Evolutionary conservation across 2,888 invertebrate species (phyloP).

Genomic region (Dynastes hyllus): DNA sequence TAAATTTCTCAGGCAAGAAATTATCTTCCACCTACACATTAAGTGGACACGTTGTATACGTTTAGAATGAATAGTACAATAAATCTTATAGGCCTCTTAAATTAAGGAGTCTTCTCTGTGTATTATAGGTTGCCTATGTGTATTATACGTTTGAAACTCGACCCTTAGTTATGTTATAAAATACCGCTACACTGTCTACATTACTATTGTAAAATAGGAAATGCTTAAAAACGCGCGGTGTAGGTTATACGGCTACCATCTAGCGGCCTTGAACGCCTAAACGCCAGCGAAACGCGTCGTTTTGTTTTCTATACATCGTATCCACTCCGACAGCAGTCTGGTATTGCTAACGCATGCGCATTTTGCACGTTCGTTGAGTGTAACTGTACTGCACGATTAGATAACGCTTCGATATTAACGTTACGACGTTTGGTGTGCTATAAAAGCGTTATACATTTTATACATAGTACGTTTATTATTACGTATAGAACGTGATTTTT

Average conservation of each 20-base stretch:
- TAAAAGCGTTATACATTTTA: no score
- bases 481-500: not conserved
- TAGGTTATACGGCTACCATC: not conserved
- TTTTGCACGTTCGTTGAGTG: not conserved
- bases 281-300: constrained; percentile 20
- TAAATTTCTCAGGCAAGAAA: no score
- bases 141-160: no score
- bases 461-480: not conserved
- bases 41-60: no score
- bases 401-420: constrained; percentile 30
- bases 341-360: constrained; percentile 19
- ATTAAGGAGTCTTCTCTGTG: no score
- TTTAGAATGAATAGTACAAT: no score
- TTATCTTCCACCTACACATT: no score
- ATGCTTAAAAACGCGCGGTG: not conserved
- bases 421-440: not conserved
- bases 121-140: no score
- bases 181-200: no score
- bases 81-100: no score
- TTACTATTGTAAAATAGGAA: no score
- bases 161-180: no score
- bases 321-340: not conserved
- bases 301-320: not conserved
- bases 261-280: constrained; percentile 18
- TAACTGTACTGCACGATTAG: constrained; percentile 3